Conservation (phyloP, 2,113 vertebrate genomes). For the Paraplagusia blochii region DNA sequence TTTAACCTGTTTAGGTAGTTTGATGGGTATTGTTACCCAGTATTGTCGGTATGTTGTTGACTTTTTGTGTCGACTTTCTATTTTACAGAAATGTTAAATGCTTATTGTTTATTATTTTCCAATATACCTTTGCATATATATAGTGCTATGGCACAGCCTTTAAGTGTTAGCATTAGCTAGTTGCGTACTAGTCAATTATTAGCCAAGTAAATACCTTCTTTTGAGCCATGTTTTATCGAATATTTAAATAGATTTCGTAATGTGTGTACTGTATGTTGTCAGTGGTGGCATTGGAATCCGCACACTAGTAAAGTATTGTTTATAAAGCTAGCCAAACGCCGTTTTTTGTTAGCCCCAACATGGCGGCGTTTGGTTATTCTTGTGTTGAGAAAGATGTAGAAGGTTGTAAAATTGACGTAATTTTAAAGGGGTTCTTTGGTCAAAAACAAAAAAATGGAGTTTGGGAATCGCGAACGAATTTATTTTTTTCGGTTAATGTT, state of each 20-base stretch:
- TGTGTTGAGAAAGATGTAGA: conserved; percentile 68
- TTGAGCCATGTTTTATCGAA: fast-evolving
- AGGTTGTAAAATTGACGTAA: conserved; percentile 39
- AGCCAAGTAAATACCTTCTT: background rate
- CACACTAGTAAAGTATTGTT: background rate
- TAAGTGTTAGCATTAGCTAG: background rate
- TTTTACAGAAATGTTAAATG: background rate
- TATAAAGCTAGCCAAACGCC: background rate
- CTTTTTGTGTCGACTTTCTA: background rate
- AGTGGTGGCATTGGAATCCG: fast-evolving
- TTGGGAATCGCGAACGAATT: background rate
- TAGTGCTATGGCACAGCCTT: too few relatives aligned
- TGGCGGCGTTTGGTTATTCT: conserved; percentile 55
- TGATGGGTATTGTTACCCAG: background rate
- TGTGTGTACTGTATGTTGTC: background rate
- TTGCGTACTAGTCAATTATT: background rate
- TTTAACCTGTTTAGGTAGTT: conserved; percentile 4
- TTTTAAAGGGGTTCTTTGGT: too few relatives aligned
- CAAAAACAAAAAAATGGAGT: too few relatives aligned
- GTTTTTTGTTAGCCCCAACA: conserved; percentile 50
- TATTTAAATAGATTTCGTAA: fast-evolving
- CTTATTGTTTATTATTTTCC: background rate
- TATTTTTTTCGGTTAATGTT: background rate
- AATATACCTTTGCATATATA: too few relatives aligned
- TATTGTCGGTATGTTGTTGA: conserved; percentile 3